Evolutionary conservation across 2,113 vertebrate genomes (phyloP).

Genomic region (Illadopsis cleaveri): DNA sequence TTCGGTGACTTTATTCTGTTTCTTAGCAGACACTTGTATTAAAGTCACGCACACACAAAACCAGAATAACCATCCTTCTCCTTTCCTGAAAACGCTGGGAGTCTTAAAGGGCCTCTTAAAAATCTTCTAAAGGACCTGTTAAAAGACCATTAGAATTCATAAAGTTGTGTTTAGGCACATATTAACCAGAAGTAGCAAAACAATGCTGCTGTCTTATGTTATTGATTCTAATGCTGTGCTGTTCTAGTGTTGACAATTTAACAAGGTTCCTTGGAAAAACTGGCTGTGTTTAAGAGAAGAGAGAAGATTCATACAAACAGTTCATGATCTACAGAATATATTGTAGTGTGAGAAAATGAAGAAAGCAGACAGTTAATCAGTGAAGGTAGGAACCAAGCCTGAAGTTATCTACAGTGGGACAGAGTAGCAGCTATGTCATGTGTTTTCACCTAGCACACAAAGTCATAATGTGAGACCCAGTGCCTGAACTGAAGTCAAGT

Average conservation of each 20-base stretch:
- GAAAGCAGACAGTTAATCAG: not conserved
- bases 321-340: not conserved
- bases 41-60: not conserved
- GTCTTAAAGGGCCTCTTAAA: not conserved
- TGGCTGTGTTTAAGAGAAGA: not conserved
- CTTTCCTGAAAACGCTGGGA: not conserved
- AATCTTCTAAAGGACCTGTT: not conserved
- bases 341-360: not conserved
- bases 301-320: not conserved
- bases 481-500: conserved; percentile 1
- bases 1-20: conserved; percentile 36
- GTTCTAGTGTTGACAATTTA: conserved; percentile 44
- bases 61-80: not conserved
- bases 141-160: not conserved
- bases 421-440: not conserved
- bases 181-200: conserved; percentile 1
- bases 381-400: not conserved
- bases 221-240: not conserved
- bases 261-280: conserved; percentile 36
- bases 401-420: not conserved
- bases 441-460: not conserved
- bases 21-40: conserved; percentile 20
- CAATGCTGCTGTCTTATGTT: not conserved
- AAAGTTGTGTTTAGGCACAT: not conserved
- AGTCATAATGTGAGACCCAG: not conserved